phyloP scores from a whole-genome alignment of 2,113 vertebrate genomes.

The Perca flavescens region DNA sequence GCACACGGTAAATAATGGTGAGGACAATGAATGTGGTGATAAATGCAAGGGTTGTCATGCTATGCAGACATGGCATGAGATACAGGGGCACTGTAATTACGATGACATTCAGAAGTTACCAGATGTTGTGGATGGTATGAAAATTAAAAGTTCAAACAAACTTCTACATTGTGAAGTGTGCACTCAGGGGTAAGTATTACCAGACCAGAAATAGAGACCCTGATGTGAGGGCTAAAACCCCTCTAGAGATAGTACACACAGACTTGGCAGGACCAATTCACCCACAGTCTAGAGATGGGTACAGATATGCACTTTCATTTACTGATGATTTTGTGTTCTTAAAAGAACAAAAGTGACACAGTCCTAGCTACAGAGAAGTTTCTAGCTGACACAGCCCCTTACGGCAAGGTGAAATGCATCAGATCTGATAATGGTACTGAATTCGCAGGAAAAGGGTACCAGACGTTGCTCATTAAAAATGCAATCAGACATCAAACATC shows the following conservation, averaged over 20 bases:
- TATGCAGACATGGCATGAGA: too few species aligned
- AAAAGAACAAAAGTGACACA: constrained; percentile 30
- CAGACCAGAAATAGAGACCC: not conserved
- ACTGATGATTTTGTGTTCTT: too few species aligned
- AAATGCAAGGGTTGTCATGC: too few species aligned
- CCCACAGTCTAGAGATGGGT: constrained; percentile 17
- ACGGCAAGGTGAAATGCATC: constrained; percentile 9
- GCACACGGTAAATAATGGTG: too few species aligned
- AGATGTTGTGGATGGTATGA: too few species aligned
- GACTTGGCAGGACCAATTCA: constrained; percentile 20
- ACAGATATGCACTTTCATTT: constrained; percentile 36
- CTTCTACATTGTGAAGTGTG: not conserved
- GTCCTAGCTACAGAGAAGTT: constrained; percentile 29
- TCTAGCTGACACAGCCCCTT: constrained; percentile 44
- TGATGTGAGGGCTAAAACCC: constrained; percentile 10
- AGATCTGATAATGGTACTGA: not conserved
- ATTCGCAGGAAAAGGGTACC: not conserved
- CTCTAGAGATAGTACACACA: constrained; percentile 27
- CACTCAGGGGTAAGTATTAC: not conserved
- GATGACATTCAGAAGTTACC: too few species aligned
- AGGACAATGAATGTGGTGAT: too few species aligned
- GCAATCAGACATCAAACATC: constrained; percentile 45
- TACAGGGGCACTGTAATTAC: too few species aligned
- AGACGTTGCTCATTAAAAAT: constrained; percentile 3
- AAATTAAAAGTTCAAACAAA: not conserved